Evolutionary conservation across 2,113 vertebrate species (phyloP).

Genomic region (Cochlearius cochlearius): DNA sequence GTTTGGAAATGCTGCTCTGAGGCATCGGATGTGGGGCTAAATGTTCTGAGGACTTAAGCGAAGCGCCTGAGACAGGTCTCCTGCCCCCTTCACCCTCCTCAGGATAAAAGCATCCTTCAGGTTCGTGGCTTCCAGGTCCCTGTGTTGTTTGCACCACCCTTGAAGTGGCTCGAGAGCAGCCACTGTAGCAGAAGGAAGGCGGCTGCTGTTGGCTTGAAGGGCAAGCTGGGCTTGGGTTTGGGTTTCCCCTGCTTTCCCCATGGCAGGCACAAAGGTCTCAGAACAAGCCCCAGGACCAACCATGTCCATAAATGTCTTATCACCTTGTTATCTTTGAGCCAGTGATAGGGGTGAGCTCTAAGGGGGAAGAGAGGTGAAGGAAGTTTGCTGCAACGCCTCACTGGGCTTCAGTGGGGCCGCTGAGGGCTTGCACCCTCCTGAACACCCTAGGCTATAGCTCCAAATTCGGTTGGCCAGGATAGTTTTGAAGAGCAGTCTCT

Average conservation of each 20-base stretch:
- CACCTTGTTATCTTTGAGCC: neutral
- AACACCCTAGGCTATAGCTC: neutral
- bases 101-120: neutral
- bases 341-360: neutral
- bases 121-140: neutral
- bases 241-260: rapidly evolving
- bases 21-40: neutral
- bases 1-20: neutral
- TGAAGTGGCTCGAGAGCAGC: neutral
- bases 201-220: neutral
- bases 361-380: neutral
- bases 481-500: neutral
- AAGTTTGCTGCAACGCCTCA: neutral
- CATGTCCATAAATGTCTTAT: neutral
- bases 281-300: neutral
- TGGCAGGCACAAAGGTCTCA: neutral
- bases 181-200: neutral
- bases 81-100: neutral
- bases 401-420: neutral
- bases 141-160: neutral
- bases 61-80: neutral
- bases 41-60: neutral
- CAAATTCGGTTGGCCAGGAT: neutral
- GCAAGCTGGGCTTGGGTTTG: neutral
- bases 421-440: neutral